Conservation (phyloP, 2,888 invertebrate species). For the Orthosia cruda region DNA sequence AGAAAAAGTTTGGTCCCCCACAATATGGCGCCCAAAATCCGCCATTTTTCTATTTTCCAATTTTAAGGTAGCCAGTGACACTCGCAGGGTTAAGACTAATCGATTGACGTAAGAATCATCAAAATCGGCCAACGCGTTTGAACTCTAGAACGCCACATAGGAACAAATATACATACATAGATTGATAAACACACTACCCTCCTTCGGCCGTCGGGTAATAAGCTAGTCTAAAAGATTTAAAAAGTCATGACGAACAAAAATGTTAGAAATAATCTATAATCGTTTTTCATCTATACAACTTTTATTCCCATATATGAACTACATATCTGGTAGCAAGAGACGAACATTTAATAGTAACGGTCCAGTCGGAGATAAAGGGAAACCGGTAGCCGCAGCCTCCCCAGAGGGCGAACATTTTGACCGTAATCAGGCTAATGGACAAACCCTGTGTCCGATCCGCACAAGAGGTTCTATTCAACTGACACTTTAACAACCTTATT, state of each 20-base stretch:
- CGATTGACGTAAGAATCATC: too few species aligned
- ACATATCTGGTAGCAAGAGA: constrained; percentile 56
- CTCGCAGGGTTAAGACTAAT: too few species aligned
- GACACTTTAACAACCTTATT: constrained; percentile 84
- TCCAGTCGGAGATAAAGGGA: constrained; percentile 76
- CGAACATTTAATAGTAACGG: constrained; percentile 69
- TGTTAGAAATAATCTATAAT: neutral
- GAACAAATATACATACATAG: too few species aligned
- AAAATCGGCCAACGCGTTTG: too few species aligned
- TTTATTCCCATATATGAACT: constrained; percentile 46
- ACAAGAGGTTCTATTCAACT: constrained; percentile 83
- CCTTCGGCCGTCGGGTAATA: too few species aligned
- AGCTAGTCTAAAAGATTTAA: neutral
- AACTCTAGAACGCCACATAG: too few species aligned
- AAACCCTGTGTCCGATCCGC: constrained; percentile 86
- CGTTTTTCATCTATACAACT: constrained; percentile 21
- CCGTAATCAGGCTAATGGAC: constrained; percentile 90
- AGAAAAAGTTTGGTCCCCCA: too few species aligned
- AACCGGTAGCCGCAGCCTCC: constrained; percentile 81
- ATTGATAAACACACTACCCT: too few species aligned
- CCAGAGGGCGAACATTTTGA: constrained; percentile 85
- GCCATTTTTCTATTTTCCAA: too few species aligned
- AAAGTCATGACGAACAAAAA: neutral
- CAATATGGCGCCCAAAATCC: too few species aligned
- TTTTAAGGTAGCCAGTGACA: too few species aligned